Evolutionary conservation across 2,797 vertebrate species (phyloP).

Genomic region (Enteromius treurensis): DNA sequence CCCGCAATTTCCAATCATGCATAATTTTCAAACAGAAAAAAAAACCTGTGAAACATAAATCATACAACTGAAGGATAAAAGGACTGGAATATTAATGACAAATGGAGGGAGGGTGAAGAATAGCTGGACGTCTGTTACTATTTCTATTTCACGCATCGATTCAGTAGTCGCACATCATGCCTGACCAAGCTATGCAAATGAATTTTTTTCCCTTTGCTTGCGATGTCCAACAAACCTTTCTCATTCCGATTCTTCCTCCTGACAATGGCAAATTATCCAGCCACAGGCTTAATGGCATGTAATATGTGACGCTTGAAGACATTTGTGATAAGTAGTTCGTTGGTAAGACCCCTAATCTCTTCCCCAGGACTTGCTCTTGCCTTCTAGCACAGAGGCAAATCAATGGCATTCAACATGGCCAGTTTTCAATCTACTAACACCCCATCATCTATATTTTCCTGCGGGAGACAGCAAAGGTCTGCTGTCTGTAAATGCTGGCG

Average conservation of each 20-base stretch:
- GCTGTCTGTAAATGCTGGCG: background rate
- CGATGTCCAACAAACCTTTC: slow-evolving; percentile 18
- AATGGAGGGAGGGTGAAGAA: slow-evolving; percentile 6
- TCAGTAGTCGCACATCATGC: slow-evolving; percentile 2
- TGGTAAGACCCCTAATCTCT: slow-evolving; percentile 50
- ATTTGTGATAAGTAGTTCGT: slow-evolving; percentile 51
- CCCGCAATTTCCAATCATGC: background rate
- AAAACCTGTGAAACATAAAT: background rate
- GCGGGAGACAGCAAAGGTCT: slow-evolving; percentile 15
- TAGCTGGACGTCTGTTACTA: background rate
- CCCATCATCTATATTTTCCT: slow-evolving; percentile 24
- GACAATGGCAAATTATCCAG: slow-evolving; percentile 55
- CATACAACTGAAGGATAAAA: slow-evolving; percentile 22
- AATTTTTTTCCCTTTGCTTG: background rate
- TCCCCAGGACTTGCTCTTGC: slow-evolving; percentile 40
- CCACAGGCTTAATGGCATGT: slow-evolving; percentile 55
- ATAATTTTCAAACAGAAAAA: slow-evolving; percentile 1
- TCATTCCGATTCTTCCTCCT: slow-evolving; percentile 47
- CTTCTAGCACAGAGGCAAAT: slow-evolving; percentile 43
- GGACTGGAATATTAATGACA: slow-evolving; percentile 21
- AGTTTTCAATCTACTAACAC: slow-evolving; percentile 26
- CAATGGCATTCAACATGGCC: slow-evolving; percentile 37
- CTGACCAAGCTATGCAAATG: slow-evolving; percentile 39
- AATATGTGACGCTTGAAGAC: slow-evolving; percentile 57
- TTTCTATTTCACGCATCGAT: slow-evolving; percentile 24